Evolutionary conservation across 2,797 vertebrate genomes (phyloP), one percentile per base, ranked within the genome.

Genomic region (Alauda arvensis): DNA sequence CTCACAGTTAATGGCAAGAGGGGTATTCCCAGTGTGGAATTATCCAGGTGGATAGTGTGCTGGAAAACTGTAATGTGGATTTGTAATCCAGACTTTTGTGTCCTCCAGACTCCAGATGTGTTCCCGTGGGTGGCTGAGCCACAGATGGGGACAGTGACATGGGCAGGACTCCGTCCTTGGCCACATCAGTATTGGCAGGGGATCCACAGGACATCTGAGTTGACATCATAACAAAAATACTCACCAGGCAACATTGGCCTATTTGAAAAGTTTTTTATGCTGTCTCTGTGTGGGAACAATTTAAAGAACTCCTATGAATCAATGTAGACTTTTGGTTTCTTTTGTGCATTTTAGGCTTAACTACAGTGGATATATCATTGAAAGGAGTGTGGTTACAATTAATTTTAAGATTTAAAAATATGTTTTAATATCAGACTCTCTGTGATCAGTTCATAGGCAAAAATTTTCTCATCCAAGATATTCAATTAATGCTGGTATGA

Each of bases 131-230:
- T 3, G 18, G 59, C 63, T 53, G 61, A 63, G 52, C 57, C 28
- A 3, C 0, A 2, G 34, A 60, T 61, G 42, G 6, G 45, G 29
- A 33, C 23, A 19, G 39, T 8, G 60, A 14, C 16, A 4, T 1
- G 5, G 49, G 34, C 56, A 77, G 26, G 40, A 23, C 33, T 15
- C 18, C 1, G 14, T 11, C 39, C 61, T 33, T 10, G 37, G 56
- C 21, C 53, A 24, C 1, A 1, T 52, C 13, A 5, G 26, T 8
- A 16, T 9, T 48, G 55, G 20, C 61, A 13, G 11, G 33, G 33
- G 39, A 25, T 18, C 25, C 11, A 1, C 8, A 45, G 37, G 26
- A 48, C 70, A 43, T 23, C 26, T 9, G 18, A 26, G 9, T 11
- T 7, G 37, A 17, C 20, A 77, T 18, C 31, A 28, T 17, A 33